Conservation (phyloP, 2,797 vertebrate genomes). For the Aotus griseimembra region DNA sequence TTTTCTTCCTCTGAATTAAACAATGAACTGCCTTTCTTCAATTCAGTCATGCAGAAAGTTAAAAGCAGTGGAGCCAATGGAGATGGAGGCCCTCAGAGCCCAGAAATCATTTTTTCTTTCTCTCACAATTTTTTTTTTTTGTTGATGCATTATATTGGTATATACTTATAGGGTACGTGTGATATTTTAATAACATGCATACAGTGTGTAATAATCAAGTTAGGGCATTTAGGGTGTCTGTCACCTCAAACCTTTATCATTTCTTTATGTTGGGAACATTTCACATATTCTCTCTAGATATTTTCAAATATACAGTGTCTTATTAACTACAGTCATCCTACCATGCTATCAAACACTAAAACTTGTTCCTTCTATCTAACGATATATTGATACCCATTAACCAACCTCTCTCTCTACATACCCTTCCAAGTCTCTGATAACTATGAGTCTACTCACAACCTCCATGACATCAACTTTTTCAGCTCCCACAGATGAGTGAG, state of each 20-base stretch:
- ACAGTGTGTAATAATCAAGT: background rate
- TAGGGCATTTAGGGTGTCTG: background rate
- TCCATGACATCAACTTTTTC: background rate
- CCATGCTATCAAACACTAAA: background rate
- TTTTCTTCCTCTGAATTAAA: background rate
- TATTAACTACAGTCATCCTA: background rate
- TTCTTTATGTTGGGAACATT: background rate
- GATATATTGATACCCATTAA: background rate
- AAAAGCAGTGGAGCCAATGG: background rate
- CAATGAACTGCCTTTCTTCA: background rate
- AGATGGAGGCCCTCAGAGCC: background rate
- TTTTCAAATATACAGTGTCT: background rate
- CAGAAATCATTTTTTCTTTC: background rate
- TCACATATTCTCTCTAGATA: background rate
- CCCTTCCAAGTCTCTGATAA: background rate
- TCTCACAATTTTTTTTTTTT: background rate
- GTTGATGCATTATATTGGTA: background rate
- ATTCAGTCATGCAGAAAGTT: background rate
- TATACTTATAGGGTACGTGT: background rate
- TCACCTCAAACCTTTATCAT: background rate
- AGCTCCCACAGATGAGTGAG: background rate
- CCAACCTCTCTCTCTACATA: background rate
- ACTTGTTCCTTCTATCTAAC: background rate
- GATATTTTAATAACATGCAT: background rate
- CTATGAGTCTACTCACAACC: background rate